These are phyloP conservation scores for Drosophila differens DNA, from an alignment of 2,888 invertebrate genomes.

Conservation along the genomic window DNA sequence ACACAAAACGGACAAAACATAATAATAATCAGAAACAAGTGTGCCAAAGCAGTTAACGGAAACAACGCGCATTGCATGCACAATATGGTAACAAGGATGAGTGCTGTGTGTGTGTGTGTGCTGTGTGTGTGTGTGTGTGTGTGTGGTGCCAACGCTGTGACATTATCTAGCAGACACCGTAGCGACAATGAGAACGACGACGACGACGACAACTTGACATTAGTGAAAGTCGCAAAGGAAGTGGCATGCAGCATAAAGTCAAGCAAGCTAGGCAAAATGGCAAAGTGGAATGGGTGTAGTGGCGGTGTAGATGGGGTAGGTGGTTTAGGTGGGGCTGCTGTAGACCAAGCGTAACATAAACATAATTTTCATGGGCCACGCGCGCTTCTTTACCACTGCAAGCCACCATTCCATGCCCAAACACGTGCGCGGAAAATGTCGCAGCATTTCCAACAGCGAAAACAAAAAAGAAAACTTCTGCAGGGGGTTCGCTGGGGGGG, in stretches of 20 bases:
- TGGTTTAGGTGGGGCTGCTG: neutral
- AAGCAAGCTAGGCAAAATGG: constrained; percentile 34
- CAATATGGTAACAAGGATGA: constrained; percentile 71
- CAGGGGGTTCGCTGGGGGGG: neutral
- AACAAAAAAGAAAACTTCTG: constrained; percentile 6
- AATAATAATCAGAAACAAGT: constrained; percentile 82
- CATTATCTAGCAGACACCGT: constrained; percentile 79
- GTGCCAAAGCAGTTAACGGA: constrained; percentile 82
- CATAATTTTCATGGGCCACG: constrained; percentile 77
- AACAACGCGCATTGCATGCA: constrained; percentile 82
- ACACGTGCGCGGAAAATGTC: constrained; percentile 42
- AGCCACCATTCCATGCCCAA: constrained; percentile 17
- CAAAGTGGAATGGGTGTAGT: neutral
- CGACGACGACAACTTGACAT: constrained; percentile 79
- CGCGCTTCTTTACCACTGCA: constrained; percentile 47
- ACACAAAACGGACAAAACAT: constrained; percentile 65
- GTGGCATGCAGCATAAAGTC: constrained; percentile 73
- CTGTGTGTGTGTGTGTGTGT: constrained; percentile 16
- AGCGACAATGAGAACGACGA: constrained; percentile 43
- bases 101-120: constrained; percentile 26
- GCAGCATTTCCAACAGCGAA: constrained; percentile 49
- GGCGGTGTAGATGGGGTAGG: neutral
- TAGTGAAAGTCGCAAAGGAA: constrained; percentile 80
- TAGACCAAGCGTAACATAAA: constrained; percentile 63
- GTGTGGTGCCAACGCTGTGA: constrained; percentile 54